Base-by-base conservation (phyloP, 2,797 vertebrate genomes). In the Gymnodraco acuticeps region DNA sequence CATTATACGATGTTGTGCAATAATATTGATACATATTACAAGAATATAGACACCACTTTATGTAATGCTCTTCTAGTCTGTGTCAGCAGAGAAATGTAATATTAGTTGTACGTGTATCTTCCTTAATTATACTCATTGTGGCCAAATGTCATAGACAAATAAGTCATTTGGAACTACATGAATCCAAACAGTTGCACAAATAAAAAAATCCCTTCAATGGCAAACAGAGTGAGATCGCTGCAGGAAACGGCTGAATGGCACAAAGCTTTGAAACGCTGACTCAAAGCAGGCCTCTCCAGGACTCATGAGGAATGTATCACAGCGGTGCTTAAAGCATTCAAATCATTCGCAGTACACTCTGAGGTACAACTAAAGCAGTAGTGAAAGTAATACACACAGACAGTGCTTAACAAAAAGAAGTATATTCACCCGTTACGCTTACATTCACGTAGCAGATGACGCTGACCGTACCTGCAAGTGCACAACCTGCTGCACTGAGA, bases 131-230 rank as follows among this genome's bases (percentile, higher is more conserved):
- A 52, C 13, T 27, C 10, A 43, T 2, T 0, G 1, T n/a, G 41
- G 50, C 7, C 48, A 48, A 42, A 42, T 55, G 53, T n/a, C 17
- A 52, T n/a, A 47, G 7, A 65, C n/a, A 56, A 17, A 50, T 27
- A 71, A 43, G 12, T 27, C 45, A 66, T 6, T 27, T 31, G 1
- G 16, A 41, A 55, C 16, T 16, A 41, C 19, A 63, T 16, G 2
- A 65, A 47, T 15, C 2, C 43, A 70, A 46, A 74, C 42, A 3
- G 12, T 20, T 13, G 65, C 51, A 51, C 17, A 13, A 33, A 3
- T 2, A 51, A 58, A 70, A 66, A 70, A 67, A 70, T 50, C 47
- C 61, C 60, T 59, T 78, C 52, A 61, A 59, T 72, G 67, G 70
- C 73, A 81, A 68, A 81, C 50, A 59, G 23, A 67, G 51, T 66